A percentile compares a stretch with the other conserved stretches of the same genome.
Evolutionary conservation across 2,113 vertebrate genomes (phyloP).

Genomic region (Globicephala melas): DNA sequence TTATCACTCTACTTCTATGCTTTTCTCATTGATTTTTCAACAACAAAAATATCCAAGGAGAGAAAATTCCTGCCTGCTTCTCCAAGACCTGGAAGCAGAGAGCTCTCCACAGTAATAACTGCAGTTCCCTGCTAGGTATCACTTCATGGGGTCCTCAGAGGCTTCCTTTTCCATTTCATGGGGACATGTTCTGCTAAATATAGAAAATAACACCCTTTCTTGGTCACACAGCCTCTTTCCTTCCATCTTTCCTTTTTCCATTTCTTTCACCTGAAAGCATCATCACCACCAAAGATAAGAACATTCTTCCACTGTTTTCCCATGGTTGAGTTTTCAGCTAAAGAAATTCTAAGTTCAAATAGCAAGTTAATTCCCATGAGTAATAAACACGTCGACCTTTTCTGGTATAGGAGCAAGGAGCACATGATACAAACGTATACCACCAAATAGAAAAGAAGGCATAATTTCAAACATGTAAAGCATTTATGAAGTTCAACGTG

Average conservation of each 20-base stretch:
- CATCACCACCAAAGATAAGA: neutral
- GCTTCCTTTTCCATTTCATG: neutral
- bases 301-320: neutral
- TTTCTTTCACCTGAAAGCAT: neutral
- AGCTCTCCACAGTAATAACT: neutral
- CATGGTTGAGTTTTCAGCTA: neutral
- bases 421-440: accelerated
- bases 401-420: neutral
- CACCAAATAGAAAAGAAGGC: neutral
- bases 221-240: neutral
- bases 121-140: too few species aligned
- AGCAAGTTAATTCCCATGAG: neutral
- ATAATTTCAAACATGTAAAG: neutral
- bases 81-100: neutral
- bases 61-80: neutral
- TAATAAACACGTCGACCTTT: neutral
- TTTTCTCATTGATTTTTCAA: neutral
- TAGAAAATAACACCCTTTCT: neutral
- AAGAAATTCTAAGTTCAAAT: neutral
- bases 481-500: neutral
- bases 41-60: neutral
- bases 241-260: neutral
- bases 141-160: neutral
- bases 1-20: neutral
- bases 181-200: neutral